Percentiles rank a stretch among this genome's conserved stretches.
These are phyloP conservation scores for Lithobates pipiens DNA, from an alignment of 2,797 vertebrate genomes.

Conservation along the genomic window DNA sequence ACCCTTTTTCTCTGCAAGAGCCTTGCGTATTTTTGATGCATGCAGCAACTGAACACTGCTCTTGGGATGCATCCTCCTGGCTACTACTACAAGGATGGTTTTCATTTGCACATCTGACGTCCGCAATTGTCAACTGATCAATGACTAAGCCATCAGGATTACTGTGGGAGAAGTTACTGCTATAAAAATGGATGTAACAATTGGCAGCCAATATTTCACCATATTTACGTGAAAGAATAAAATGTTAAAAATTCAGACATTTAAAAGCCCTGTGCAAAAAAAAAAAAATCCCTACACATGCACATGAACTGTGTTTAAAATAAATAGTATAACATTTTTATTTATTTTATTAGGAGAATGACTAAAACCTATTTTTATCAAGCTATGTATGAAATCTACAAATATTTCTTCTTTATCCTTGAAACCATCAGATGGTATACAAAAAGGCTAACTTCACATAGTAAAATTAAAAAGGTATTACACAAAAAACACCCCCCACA, in stretches of 20 bases:
- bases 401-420: too few relatives aligned
- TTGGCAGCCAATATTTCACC: not conserved
- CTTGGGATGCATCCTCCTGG: constrained; percentile 14
- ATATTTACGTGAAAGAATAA: not conserved
- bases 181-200: not conserved
- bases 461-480: too few relatives aligned
- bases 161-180: constrained; percentile 49
- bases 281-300: not conserved
- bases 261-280: too few relatives aligned
- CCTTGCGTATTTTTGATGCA: constrained; percentile 31
- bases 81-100: constrained; percentile 19
- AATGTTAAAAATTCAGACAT: not conserved
- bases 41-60: constrained; percentile 9
- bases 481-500: too few relatives aligned
- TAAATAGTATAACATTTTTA: too few relatives aligned
- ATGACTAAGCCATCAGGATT: constrained; percentile 59
- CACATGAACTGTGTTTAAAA: not conserved
- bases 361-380: too few relatives aligned
- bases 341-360: too few relatives aligned
- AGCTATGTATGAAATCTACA: too few relatives aligned
- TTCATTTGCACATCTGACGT: constrained; percentile 56
- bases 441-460: too few relatives aligned
- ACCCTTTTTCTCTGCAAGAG: constrained; percentile 49
- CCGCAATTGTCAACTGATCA: constrained; percentile 60
- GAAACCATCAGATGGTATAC: too few relatives aligned